Evolutionary conservation across 2,888 invertebrate genomes (phyloP).

Genomic region (Argyra leucocephala): DNA sequence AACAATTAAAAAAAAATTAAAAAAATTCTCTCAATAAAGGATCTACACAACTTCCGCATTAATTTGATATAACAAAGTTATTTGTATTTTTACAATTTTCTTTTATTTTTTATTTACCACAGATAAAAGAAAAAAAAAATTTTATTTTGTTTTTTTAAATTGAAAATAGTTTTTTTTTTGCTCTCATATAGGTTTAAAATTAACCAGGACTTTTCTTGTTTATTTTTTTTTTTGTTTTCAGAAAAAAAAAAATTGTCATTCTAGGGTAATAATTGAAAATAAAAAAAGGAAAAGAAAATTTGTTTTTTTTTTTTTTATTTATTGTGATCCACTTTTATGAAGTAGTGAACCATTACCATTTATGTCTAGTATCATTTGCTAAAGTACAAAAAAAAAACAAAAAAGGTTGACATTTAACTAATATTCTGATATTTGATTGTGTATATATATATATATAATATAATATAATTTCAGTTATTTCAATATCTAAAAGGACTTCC

Average conservation of each 20-base stretch:
- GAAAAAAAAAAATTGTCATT: too few relatives aligned
- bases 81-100: not conserved
- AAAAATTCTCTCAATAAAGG: not conserved
- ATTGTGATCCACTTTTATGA: not conserved
- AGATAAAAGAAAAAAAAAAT: not conserved
- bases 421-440: not conserved
- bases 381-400: not conserved
- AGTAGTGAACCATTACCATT: not conserved
- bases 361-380: not conserved
- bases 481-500: conserved; percentile 2
- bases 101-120: not conserved
- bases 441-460: not conserved
- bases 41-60: conserved; percentile 5
- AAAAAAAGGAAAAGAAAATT: not conserved
- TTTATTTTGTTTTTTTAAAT: too few relatives aligned
- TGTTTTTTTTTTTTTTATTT: not conserved
- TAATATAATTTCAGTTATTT: not conserved
- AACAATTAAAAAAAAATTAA: not conserved
- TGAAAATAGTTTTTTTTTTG: too few relatives aligned
- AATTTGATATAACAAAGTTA: not conserved
- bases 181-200: too few relatives aligned
- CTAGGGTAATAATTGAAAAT: too few relatives aligned
- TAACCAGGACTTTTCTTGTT: too few relatives aligned
- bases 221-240: not conserved
- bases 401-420: not conserved